These are phyloP conservation scores for Octomys mimax DNA, from an alignment of 2,797 vertebrate species.

Conservation along the genomic window DNA sequence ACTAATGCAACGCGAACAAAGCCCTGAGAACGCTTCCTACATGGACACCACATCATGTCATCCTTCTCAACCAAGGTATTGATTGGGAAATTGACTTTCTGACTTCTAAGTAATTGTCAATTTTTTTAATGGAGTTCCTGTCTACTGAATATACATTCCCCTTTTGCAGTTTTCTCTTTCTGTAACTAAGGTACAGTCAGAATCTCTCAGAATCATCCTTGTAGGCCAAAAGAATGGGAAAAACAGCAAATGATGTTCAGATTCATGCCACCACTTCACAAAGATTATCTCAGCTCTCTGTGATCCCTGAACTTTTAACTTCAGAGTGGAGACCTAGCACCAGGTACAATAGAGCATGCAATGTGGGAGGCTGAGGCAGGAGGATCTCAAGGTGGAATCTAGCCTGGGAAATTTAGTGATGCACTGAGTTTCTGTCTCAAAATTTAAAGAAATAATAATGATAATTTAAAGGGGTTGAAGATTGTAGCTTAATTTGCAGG, in stretches of 20 bases:
- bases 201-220: conserved; percentile 52
- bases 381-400: too few species aligned
- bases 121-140: conserved; percentile 89
- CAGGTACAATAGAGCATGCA: background rate
- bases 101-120: conserved; percentile 88
- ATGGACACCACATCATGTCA: conserved; percentile 74
- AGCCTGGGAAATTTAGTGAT: too few species aligned
- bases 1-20: conserved; percentile 55
- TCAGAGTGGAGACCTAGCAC: background rate
- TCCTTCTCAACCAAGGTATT: conserved; percentile 85
- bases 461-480: background rate
- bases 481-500: background rate
- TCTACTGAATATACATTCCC: conserved; percentile 68
- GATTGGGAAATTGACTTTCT: conserved; percentile 89
- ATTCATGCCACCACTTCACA: background rate
- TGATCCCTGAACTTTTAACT: background rate
- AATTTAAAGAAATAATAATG: background rate
- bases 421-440: background rate
- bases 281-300: background rate
- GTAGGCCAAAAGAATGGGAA: conserved; percentile 20
- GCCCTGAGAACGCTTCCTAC: conserved; percentile 78
- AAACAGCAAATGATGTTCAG: background rate
- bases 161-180: conserved; percentile 40
- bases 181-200: conserved; percentile 44
- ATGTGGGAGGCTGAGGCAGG: too few species aligned